Base-by-base conservation (phyloP, 1,140 invertebrate species). In the Drosophila lacertosa region DNA sequence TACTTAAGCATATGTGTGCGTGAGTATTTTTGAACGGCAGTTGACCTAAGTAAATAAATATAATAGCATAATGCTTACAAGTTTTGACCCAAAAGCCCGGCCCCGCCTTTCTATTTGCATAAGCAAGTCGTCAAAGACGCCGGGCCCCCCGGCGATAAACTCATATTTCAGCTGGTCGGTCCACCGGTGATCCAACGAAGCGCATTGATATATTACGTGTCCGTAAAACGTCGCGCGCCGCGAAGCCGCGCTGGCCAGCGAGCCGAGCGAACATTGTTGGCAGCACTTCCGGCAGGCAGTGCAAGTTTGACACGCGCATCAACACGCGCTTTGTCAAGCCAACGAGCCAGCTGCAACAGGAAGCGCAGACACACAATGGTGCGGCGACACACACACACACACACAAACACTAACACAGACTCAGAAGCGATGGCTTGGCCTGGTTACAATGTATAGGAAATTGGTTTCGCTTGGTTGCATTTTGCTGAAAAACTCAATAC, bases 241-340 rank as follows among this genome's bases (percentile, higher is more conserved):
- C 3, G 1, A 20, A 22, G 37, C 9, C 20, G 13, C 7, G 51
- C 22, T 33, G 67, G 42, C 15, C 50, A 45, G 18, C 22, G 48
- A 22, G 26, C 33, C 3, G 13, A 16, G 48, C 3, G 37, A 7
- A 51, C 65, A 57, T 54, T 64, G 80, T 65, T 74, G 80, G 69
- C 60, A 74, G 51, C 74, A 81, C 74, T 88, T 84, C 82, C 81
- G 81, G 57, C 77, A 67, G 77, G 53, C 81, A 81, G 81, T 84
- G 82, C 82, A 88, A 88, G 77, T 88, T 88, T 88, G 82, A 88
- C 83, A 82, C 82, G 82, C 82, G 82, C 82, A 82, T 88, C 82
- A 88, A 88, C 81, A 84, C 81, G 81, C 82, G 82, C 82, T 88
- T 88, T 88, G 82, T 88, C 82, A 88, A 73, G 35, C 62, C 62